Conservation (phyloP, 2,113 vertebrate species). For the Hystrix brachyura region DNA sequence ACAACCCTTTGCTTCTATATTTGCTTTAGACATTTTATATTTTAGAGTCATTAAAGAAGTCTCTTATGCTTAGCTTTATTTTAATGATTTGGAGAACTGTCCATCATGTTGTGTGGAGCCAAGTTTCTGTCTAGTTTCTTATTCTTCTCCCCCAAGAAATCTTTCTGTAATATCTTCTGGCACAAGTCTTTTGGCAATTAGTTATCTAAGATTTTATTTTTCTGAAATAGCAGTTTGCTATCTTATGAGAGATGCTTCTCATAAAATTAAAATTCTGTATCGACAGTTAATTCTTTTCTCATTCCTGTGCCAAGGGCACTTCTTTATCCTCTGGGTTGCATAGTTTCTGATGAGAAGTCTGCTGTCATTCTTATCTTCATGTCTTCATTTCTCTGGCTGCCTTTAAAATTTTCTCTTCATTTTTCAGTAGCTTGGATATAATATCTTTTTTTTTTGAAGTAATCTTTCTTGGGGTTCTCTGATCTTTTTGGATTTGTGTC, state of each 20-base stretch:
- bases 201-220: constrained; percentile 11
- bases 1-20: background rate
- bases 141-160: background rate
- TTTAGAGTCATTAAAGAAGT: background rate
- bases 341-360: background rate
- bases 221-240: background rate
- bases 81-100: background rate
- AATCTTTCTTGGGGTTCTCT: constrained; percentile 2
- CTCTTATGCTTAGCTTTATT: background rate
- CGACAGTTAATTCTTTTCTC: background rate
- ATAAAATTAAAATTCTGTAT: background rate
- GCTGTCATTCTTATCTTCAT: background rate
- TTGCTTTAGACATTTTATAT: background rate
- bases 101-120: background rate
- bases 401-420: background rate
- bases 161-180: background rate
- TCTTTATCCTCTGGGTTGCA: background rate
- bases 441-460: background rate
- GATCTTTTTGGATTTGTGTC: constrained; percentile 16
- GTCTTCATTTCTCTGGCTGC: background rate
- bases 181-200: background rate
- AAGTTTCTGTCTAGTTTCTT: constrained; percentile 11
- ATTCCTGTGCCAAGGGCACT: background rate
- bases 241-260: background rate
- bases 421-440: background rate